Evolutionary conservation across 1,140 invertebrate genomes (phyloP).

Genomic region (Drosophila sturtevanti): DNA sequence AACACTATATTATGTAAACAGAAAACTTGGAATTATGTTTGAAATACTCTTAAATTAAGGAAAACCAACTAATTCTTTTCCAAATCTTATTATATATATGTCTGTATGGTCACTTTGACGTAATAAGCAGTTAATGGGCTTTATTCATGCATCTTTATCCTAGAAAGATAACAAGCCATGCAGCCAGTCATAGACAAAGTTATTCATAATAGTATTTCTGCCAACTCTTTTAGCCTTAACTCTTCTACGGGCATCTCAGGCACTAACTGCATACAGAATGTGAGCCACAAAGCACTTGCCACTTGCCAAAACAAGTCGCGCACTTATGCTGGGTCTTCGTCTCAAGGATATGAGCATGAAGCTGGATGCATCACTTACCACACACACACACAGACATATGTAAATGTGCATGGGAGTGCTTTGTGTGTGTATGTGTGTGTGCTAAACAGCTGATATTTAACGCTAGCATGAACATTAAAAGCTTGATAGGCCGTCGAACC

Average conservation of each 20-base stretch:
- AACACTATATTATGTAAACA: neutral
- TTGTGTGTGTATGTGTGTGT: constrained; percentile 44
- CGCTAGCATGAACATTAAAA: constrained; percentile 40
- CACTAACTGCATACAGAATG: constrained; percentile 19
- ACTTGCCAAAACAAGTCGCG: constrained; percentile 73
- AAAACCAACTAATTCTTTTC: neutral
- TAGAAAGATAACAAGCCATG: constrained; percentile 22
- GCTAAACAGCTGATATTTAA: constrained; percentile 69
- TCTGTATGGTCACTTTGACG: neutral
- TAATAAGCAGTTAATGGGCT: neutral
- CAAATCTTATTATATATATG: neutral
- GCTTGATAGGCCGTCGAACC: constrained; percentile 61
- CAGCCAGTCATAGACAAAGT: constrained; percentile 32
- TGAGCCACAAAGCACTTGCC: constrained; percentile 54
- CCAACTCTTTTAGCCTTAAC: constrained; percentile 27
- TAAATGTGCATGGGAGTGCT: constrained; percentile 16
- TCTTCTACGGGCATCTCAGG: neutral
- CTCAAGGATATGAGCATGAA: constrained; percentile 44
- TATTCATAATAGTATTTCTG: constrained; percentile 37
- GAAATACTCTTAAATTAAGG: neutral
- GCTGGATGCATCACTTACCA: constrained; percentile 29
- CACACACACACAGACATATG: constrained; percentile 9
- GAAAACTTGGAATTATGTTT: neutral
- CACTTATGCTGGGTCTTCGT: constrained; percentile 49
- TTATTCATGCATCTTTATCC: neutral